Conservation (phyloP, 1,140 invertebrate species). For the Cydia splendana region DNA sequence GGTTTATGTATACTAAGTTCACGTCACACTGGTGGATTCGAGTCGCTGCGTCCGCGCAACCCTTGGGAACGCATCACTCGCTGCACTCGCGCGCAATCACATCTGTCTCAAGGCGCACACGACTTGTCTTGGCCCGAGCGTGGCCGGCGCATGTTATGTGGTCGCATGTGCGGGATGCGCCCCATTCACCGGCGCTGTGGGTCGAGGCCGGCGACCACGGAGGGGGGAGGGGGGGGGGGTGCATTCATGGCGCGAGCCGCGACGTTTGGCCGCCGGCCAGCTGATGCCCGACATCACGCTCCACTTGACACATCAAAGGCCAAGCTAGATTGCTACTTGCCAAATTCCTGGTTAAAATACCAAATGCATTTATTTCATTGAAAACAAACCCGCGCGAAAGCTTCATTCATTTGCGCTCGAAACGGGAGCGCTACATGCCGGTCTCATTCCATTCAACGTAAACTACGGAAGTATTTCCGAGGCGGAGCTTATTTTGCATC, state of each 20-base stretch:
- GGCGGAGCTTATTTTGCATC: constrained; percentile 4
- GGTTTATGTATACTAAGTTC: background rate
- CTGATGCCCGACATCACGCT: background rate
- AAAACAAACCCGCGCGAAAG: background rate
- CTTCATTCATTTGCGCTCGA: background rate
- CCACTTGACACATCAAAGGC: background rate
- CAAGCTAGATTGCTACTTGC: background rate
- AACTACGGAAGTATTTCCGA: background rate
- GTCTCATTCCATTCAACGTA: constrained; percentile 1
- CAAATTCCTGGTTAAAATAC: background rate
- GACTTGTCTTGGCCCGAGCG: background rate
- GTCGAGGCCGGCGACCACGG: background rate
- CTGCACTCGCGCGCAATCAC: constrained; percentile 16
- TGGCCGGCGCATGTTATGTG: background rate
- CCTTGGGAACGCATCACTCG: background rate
- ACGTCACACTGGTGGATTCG: background rate
- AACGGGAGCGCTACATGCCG: background rate
- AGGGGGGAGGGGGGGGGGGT: background rate
- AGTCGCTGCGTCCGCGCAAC: background rate
- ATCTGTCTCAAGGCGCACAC: constrained; percentile 3
- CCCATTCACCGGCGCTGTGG: constrained; percentile 12
- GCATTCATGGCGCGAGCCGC: background rate
- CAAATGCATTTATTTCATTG: background rate
- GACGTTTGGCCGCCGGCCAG: constrained; percentile 1
- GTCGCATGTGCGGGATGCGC: background rate